These are phyloP conservation scores for Cotesia vestalis DNA, from an alignment of 1,140 invertebrate genomes.

Conservation along the genomic window DNA sequence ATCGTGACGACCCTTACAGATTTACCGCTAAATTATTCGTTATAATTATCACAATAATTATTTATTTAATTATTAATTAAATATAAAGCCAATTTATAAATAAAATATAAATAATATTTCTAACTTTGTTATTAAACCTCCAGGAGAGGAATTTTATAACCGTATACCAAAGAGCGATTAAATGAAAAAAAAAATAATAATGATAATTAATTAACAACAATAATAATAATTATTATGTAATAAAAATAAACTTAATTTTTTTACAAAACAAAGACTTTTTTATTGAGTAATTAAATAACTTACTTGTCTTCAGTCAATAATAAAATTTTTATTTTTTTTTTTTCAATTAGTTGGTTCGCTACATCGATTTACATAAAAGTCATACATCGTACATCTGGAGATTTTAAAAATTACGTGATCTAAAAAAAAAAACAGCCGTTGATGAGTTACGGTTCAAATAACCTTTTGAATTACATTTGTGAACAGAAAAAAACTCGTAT, in stretches of 20 bases:
- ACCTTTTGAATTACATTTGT: not conserved
- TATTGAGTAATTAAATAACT: not conserved
- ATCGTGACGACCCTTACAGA: too few species aligned
- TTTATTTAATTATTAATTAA: too few species aligned
- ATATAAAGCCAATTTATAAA: too few species aligned
- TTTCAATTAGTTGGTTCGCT: not conserved
- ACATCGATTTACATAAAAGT: constrained; percentile 1
- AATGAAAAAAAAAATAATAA: constrained; percentile 53
- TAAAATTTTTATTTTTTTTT: constrained; percentile 6
- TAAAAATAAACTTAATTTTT: constrained; percentile 2
- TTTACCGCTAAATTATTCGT: too few species aligned
- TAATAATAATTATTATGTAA: constrained; percentile 42
- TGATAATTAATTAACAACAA: constrained; percentile 59
- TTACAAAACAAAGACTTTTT: constrained; percentile 17
- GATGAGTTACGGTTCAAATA: constrained; percentile 11
- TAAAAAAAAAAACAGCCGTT: constrained; percentile 15
- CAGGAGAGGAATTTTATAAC: constrained; percentile 35
- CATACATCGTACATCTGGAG: not conserved
- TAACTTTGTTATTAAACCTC: constrained; percentile 29
- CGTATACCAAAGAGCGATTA: constrained; percentile 21
- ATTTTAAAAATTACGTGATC: not conserved
- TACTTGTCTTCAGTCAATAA: not conserved
- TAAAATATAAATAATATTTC: too few species aligned
- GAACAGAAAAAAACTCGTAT: too few species aligned
- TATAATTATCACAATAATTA: too few species aligned